These are phyloP conservation scores for Dryadula phaetusa DNA, from an alignment of 2,888 invertebrate genomes.

Conservation along the genomic window DNA sequence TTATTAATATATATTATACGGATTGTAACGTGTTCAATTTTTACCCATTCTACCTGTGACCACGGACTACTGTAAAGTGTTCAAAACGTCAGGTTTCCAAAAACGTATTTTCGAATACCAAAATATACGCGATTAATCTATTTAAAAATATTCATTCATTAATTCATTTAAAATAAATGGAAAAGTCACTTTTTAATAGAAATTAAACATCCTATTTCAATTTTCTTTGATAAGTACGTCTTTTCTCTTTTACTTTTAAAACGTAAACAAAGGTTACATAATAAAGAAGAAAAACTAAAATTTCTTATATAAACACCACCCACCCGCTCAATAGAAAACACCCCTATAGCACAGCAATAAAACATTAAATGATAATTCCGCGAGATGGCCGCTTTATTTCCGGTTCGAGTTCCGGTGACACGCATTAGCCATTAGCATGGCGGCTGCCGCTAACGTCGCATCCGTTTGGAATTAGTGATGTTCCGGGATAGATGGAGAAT, in stretches of 20 bases:
- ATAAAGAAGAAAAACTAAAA: neutral
- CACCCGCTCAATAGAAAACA: constrained; percentile 43
- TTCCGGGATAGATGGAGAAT: constrained; percentile 32
- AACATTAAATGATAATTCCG: constrained; percentile 80
- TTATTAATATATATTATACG: too few species aligned
- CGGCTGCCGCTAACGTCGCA: constrained; percentile 72
- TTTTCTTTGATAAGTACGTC: too few species aligned
- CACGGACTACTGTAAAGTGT: too few species aligned
- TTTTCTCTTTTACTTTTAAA: neutral
- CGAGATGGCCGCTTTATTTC: constrained; percentile 76
- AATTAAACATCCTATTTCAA: too few species aligned
- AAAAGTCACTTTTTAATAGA: too few species aligned
- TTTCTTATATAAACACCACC: neutral
- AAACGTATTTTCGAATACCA: too few species aligned
- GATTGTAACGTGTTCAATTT: too few species aligned
- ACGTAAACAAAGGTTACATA: neutral
- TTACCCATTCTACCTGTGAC: too few species aligned
- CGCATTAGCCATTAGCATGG: constrained; percentile 81
- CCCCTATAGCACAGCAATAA: constrained; percentile 65
- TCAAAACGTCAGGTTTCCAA: too few species aligned
- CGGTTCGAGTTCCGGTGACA: constrained; percentile 77
- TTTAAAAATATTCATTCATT: too few species aligned
- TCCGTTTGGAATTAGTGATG: constrained; percentile 55
- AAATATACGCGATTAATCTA: too few species aligned
- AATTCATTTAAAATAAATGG: too few species aligned